A percentile compares a stretch with the other conserved stretches of the same genome.
Conservation (phyloP, 1,140 invertebrate species). For the Camponotus pennsylvanicus region DNA sequence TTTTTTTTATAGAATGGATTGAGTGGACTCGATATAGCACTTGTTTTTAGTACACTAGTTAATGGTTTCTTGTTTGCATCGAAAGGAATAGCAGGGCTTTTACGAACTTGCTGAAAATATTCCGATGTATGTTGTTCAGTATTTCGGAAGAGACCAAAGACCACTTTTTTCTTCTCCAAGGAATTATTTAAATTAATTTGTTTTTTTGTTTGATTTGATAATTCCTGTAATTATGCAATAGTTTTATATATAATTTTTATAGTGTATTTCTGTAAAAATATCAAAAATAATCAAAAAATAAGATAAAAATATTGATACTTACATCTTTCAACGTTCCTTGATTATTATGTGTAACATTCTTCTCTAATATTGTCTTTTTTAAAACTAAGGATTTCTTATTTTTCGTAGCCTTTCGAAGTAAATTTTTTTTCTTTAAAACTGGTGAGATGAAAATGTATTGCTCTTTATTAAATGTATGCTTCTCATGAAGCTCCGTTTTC, state of each 20-base stretch:
- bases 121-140: constrained; percentile 89
- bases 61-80: constrained; percentile 89
- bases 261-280: not conserved
- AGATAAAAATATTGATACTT: not conserved
- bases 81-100: constrained; percentile 91
- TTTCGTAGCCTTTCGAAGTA: not conserved
- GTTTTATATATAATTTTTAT: not conserved
- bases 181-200: constrained; percentile 35
- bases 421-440: not conserved
- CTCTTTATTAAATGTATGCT: constrained; percentile 49
- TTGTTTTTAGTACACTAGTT: constrained; percentile 90
- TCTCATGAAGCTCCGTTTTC: not conserved
- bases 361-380: not conserved
- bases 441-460: not conserved
- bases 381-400: not conserved
- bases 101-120: constrained; percentile 89
- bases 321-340: constrained; percentile 29
- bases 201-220: not conserved
- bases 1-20: constrained; percentile 90
- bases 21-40: constrained; percentile 89
- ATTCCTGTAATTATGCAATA: constrained; percentile 23
- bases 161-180: constrained; percentile 86
- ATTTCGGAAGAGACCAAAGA: constrained; percentile 90
- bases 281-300: constrained; percentile 8
- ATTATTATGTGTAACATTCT: not conserved